Percentiles rank a stretch among this genome's conserved stretches.
phyloP scores from a whole-genome alignment of 2,797 vertebrate species.

The Loriculus beryllinus region DNA sequence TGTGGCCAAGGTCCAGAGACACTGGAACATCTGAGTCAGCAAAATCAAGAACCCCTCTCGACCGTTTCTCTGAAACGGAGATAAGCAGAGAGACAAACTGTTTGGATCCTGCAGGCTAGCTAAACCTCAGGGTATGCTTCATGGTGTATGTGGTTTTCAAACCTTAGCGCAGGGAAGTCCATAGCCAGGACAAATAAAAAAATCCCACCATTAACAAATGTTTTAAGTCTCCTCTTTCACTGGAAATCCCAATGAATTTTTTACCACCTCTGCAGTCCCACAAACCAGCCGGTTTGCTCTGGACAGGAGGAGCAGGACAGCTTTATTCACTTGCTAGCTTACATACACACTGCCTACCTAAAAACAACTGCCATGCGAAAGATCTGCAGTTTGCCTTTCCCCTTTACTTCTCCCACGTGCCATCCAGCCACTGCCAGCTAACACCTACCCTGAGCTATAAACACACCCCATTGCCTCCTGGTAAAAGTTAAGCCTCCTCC shows the following conservation, averaged over 20 bases:
- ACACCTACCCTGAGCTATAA: not conserved
- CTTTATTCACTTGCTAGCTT: not conserved
- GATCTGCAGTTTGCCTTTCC: not conserved
- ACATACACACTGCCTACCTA: not conserved
- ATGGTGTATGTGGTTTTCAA: rapidly evolving
- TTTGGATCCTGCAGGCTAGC: not conserved
- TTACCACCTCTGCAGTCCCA: not conserved
- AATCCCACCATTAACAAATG: not conserved
- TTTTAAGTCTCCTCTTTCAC: not conserved
- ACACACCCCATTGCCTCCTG: not conserved
- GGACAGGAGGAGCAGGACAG: not conserved
- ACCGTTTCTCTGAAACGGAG: rapidly evolving
- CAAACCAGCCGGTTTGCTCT: not conserved
- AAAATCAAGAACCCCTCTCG: not conserved
- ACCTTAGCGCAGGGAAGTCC: rapidly evolving
- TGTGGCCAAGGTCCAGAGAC: not conserved
- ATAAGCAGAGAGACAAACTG: not conserved
- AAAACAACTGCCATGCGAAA: rapidly evolving
- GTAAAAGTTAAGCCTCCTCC: not conserved
- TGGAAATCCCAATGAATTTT: not conserved
- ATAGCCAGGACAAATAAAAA: not conserved
- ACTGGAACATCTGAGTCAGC: not conserved
- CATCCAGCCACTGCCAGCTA: not conserved
- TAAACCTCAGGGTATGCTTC: not conserved
- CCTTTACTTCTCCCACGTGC: not conserved